Evolutionary conservation across 2,888 invertebrate genomes (phyloP), one percentile per base, ranked within the genome.

Genomic region (Drosophila nigricruria): DNA sequence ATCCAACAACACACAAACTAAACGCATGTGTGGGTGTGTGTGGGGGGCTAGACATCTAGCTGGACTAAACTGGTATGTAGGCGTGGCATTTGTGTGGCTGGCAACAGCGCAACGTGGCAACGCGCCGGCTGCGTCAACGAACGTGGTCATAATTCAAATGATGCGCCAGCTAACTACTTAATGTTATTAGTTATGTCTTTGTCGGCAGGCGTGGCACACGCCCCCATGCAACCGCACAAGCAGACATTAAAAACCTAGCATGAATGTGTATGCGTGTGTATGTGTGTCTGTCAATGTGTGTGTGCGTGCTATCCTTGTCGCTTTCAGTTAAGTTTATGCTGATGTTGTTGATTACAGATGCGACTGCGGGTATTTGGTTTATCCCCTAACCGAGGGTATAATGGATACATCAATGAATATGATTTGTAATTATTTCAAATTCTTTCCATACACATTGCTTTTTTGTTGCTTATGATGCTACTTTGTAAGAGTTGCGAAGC

Each of bases 101-200:
- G 57, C 65, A 61, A 47, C 47, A 69, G 69, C 53, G 63, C 70
- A 59, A 63, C 63, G 73, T 70, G 71, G 65, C 70, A 59, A 63
- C 63, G 73, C 70, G 71, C 82, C 79, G 77, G 77, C 79, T 88
- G 83, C 77, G 71, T 73, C 70, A 64, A 61, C 63, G 78, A 80
- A 84, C 84, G 84, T 88, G 84, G 86, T 45, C 83, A 84, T 84
- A 84, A 84, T 88, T 84, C 88, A 84, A 84, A 84, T 78, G 86
- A 84, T 72, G 86, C 83, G 88, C 69, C 79, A 65, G 65, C 88
- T 73, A 85, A 84, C 86, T 88, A 88, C 86, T 78, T 84, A 84
- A 88, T 88, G 84, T 82, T 84, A 88, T 84, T 84, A 88, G 84
- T 74, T 78, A 74, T 84, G 72, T 82, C 76, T 77, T 62, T 53